A percentile compares a stretch with the other conserved stretches of the same genome.
Conservation (phyloP, 1,140 invertebrate genomes). For the Zaprionus ghesquierei region DNA sequence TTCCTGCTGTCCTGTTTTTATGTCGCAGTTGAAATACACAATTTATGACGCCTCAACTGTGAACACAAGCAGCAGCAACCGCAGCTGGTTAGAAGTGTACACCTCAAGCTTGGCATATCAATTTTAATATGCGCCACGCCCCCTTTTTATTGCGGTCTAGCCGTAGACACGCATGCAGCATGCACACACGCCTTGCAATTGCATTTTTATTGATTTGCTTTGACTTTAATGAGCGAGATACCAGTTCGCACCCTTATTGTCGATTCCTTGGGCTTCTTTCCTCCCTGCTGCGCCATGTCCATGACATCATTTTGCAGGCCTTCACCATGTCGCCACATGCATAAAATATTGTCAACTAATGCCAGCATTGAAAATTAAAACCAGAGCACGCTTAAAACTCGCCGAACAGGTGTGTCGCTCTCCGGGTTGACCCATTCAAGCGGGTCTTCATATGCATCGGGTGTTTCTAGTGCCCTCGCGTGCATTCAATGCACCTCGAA, state of each 20-base stretch:
- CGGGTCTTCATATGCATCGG: not conserved
- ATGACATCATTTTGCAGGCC: slow-evolving; percentile 38
- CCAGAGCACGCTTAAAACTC: not conserved
- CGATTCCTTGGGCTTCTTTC: not conserved
- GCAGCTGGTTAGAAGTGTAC: slow-evolving; percentile 25
- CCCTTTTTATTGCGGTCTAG: not conserved
- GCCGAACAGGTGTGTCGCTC: not conserved
- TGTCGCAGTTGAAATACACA: slow-evolving; percentile 13
- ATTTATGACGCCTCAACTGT: slow-evolving; percentile 41
- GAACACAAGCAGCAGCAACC: slow-evolving; percentile 22
- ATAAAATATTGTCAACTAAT: slow-evolving; percentile 19
- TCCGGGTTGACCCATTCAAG: not conserved
- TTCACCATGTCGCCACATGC: slow-evolving; percentile 11
- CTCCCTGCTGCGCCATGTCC: slow-evolving; percentile 9
- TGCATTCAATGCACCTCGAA: not conserved
- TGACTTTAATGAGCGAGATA: slow-evolving; percentile 24
- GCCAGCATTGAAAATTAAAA: not conserved
- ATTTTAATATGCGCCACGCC: slow-evolving; percentile 20
- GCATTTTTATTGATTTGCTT: slow-evolving; percentile 47
- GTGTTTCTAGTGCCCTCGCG: not conserved
- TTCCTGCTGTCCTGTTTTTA: slow-evolving; percentile 6
- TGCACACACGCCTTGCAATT: slow-evolving; percentile 25
- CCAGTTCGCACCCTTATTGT: not conserved
- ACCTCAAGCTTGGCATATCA: slow-evolving; percentile 49
- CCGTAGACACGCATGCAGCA: not conserved